These are phyloP conservation scores for Cosmia pyralina DNA, from an alignment of 2,888 invertebrate species.

Conservation along the genomic window DNA sequence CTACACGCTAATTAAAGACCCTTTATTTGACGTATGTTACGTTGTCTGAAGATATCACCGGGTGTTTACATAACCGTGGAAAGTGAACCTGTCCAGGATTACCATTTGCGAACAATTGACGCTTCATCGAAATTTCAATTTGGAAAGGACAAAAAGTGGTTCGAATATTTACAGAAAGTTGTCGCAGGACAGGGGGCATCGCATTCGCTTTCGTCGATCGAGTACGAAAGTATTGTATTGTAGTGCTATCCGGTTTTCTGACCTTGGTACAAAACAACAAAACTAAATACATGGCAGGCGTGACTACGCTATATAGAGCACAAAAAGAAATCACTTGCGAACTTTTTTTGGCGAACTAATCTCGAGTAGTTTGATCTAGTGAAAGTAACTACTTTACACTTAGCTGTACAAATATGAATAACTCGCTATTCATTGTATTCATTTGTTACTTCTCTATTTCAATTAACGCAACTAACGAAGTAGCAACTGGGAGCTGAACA, in stretches of 20 bases:
- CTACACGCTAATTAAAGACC: conserved; percentile 82
- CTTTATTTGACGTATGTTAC: conserved; percentile 79
- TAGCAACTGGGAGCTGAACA: conserved; percentile 30
- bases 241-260: conserved; percentile 81
- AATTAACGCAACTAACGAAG: conserved; percentile 49
- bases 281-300: conserved; percentile 75
- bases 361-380: conserved; percentile 78
- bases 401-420: conserved; percentile 62
- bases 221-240: conserved; percentile 85
- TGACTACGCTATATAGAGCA: conserved; percentile 80
- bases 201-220: conserved; percentile 87
- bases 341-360: conserved; percentile 78
- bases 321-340: conserved; percentile 81
- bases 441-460: conserved; percentile 58
- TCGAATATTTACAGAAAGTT: conserved; percentile 85
- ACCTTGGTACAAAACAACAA: conserved; percentile 82
- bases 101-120: conserved; percentile 82
- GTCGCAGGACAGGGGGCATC: conserved; percentile 83
- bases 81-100: conserved; percentile 82
- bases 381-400: conserved; percentile 79
- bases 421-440: conserved; percentile 53
- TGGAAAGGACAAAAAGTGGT: conserved; percentile 88
- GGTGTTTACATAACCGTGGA: conserved; percentile 82
- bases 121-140: conserved; percentile 84
- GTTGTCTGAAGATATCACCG: conserved; percentile 70